A percentile compares a stretch with the other conserved stretches of the same genome.
Conservation (phyloP, 2,797 vertebrate genomes). For the Muscicapa striata region DNA sequence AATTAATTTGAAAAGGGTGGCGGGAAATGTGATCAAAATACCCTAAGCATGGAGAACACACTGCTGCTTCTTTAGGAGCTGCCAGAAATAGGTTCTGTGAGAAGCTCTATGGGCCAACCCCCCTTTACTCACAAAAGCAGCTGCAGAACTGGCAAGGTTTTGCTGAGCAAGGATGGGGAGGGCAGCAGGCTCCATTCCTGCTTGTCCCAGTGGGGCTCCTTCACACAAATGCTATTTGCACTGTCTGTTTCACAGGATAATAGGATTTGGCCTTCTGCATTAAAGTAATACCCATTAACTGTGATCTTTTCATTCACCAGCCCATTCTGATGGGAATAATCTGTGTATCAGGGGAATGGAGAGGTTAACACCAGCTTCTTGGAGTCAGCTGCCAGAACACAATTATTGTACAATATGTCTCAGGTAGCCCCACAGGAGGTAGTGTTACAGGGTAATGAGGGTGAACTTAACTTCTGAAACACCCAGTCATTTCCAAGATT, state of each 20-base stretch:
- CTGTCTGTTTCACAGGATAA: conserved; percentile 39
- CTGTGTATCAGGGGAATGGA: neutral
- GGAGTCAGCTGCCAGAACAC: conserved; percentile 34
- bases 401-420: neutral
- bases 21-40: conserved; percentile 3
- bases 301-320: conserved; percentile 64
- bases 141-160: neutral
- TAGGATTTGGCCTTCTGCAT: conserved; percentile 41
- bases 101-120: neutral
- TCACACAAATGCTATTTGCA: conserved; percentile 26
- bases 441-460: conserved; percentile 50
- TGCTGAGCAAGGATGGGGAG: neutral
- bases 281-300: conserved; percentile 59
- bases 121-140: neutral
- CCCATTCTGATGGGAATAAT: conserved; percentile 59
- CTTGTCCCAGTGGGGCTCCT: neutral
- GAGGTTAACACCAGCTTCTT: neutral
- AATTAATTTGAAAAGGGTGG: neutral
- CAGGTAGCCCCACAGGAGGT: conserved; percentile 46
- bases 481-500: neutral
- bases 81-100: neutral
- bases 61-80: neutral
- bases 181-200: neutral
- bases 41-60: neutral
- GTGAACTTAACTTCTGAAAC: conserved; percentile 55